phyloP scores from a whole-genome alignment of 2,888 invertebrate genomes.

The Idaea aversata region DNA sequence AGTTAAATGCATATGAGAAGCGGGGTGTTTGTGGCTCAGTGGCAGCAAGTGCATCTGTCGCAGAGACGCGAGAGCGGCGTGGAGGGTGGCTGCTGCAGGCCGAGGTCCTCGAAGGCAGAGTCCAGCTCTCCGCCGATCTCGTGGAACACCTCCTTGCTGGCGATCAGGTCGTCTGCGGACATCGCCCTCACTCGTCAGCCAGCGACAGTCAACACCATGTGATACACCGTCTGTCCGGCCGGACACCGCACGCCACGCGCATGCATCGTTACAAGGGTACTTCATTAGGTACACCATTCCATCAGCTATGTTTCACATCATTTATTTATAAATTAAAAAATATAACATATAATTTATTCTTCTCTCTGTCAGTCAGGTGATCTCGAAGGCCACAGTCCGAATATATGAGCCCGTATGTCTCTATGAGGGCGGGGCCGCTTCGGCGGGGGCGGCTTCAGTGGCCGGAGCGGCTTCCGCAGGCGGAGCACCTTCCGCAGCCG shows the following conservation, averaged over 20 bases:
- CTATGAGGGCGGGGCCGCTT: constrained; percentile 31
- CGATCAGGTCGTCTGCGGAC: constrained; percentile 89
- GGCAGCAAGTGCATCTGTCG: constrained; percentile 73
- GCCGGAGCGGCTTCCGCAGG: constrained; percentile 24
- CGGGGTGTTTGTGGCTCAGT: constrained; percentile 41
- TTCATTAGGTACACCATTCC: constrained; percentile 57
- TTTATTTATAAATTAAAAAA: constrained; percentile 61
- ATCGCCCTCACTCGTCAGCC: constrained; percentile 46
- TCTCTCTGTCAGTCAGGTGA: constrained; percentile 24
- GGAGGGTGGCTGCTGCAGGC: constrained; percentile 44
- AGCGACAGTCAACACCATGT: constrained; percentile 13
- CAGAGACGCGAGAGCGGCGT: constrained; percentile 41
- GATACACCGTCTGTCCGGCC: constrained; percentile 24
- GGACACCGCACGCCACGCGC: constrained; percentile 35
- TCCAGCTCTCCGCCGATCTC: constrained; percentile 96
- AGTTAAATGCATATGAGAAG: constrained; percentile 63
- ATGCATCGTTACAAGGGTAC: constrained; percentile 13
- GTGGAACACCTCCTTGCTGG: constrained; percentile 94
- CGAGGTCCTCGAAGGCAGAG: constrained; percentile 89
- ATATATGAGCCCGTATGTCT: constrained; percentile 10
- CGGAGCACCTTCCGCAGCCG: constrained; percentile 24
- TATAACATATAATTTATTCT: constrained; percentile 30
- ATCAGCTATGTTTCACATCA: constrained; percentile 67
- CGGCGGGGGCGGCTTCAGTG: constrained; percentile 30
- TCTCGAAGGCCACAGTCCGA: constrained; percentile 15